Evolutionary conservation across 2,888 invertebrate species (phyloP).

Genomic region (Chymomyza caudatula): DNA sequence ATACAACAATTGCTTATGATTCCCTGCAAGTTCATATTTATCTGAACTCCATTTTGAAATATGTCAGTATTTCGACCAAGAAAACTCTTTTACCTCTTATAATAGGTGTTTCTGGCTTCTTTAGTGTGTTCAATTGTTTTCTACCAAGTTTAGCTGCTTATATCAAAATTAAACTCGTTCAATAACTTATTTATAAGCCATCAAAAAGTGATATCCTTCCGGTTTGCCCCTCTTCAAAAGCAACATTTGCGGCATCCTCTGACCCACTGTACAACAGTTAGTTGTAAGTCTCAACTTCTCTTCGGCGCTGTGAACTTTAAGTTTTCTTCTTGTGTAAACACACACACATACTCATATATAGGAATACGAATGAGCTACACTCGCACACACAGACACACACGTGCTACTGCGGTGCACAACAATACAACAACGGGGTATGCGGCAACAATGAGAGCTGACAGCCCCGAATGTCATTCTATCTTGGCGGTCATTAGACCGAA

Average conservation of each 20-base stretch:
- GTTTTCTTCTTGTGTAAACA: constrained; percentile 53
- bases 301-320: constrained; percentile 63
- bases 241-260: neutral
- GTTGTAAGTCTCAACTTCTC: constrained; percentile 38
- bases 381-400: constrained; percentile 19
- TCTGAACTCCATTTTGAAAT: too few species aligned
- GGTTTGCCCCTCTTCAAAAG: neutral
- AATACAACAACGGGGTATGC: neutral
- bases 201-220: neutral
- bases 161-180: neutral
- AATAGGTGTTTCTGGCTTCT: too few species aligned
- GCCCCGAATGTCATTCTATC: constrained; percentile 74
- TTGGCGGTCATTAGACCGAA: constrained; percentile 73
- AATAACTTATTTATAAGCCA: neutral
- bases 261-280: constrained; percentile 2
- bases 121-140: too few species aligned
- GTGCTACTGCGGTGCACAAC: neutral
- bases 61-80: too few species aligned
- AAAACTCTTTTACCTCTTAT: too few species aligned
- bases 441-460: constrained; percentile 71
- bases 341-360: constrained; percentile 34
- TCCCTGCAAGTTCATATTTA: too few species aligned
- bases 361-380: constrained; percentile 17
- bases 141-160: neutral
- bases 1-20: too few species aligned